Base-by-base conservation (phyloP, 2,797 vertebrate genomes). In the Chaenodraco wilsoni region DNA sequence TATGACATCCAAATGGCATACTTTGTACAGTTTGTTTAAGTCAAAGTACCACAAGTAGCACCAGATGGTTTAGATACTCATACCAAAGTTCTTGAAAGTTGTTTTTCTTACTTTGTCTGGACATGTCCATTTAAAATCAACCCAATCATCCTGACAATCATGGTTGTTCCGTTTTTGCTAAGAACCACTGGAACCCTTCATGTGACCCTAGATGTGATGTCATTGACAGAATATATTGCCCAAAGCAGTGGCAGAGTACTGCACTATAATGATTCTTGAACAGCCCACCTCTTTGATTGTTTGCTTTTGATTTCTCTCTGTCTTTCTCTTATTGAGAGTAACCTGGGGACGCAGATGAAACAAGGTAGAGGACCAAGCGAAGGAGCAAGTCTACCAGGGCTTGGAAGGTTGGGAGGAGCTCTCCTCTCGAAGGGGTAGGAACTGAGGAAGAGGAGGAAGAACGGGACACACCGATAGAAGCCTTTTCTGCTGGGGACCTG, bases 381-480 rank as follows among this genome's bases (percentile, higher is more conserved):
- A 84, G 54, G 49, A 73, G 82, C 51, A 90, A 78, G 87, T 88
- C 83, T 78, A 93, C 83, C 87, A 93, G 10, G 23, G 48, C 76
- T 65, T 72, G 79, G 3, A 90, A 92, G 71, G 87, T 72, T 88
- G 90, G 89, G 69, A 92, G 72, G 46, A 83, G 74, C 14, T 55
- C 40, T 55, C 46, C 41, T 65, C 56, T 73, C 33, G 21, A 19
- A 21, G 27, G 11, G 43, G 31, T 3, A 61, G 33, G 37, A 76
- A 85, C 48, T 86, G 86, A 92, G 48, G 65, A 86, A 82, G 76
- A 74, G 85, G 76, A 79, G 77, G 40, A 54, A 41, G 46, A 40
- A 2, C n/a, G 51, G 43, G 55, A 54, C 40, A 40, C 13, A 49
- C 14, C 60, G 17, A 41, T 61, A 60, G 44, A 69, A 14, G 17